phyloP scores from a whole-genome alignment of 2,888 invertebrate species.

The Pedicia rivosa region DNA sequence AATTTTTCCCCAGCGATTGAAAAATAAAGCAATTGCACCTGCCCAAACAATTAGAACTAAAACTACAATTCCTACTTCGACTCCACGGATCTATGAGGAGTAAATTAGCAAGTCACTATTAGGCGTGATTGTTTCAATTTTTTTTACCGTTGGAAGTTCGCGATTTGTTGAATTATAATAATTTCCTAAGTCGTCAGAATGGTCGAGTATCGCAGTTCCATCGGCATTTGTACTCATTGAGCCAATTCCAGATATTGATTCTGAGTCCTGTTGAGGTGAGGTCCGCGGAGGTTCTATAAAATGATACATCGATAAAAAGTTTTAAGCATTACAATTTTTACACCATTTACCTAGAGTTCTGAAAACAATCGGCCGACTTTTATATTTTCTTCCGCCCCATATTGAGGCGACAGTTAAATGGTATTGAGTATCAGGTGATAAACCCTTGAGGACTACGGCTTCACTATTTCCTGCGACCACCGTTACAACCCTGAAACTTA shows the following conservation, averaged over 20 bases:
- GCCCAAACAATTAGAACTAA: conserved; percentile 71
- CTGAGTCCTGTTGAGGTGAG: conserved; percentile 54
- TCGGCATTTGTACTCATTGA: conserved; percentile 11
- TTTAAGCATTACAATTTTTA: neutral
- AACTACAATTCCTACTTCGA: conserved; percentile 78
- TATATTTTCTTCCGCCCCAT: conserved; percentile 64
- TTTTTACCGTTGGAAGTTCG: conserved; percentile 27
- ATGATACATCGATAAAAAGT: conserved; percentile 11
- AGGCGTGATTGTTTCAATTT: conserved; percentile 12
- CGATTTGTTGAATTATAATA: conserved; percentile 21
- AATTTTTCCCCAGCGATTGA: conserved; percentile 81
- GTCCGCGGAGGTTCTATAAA: conserved; percentile 51
- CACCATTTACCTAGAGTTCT: conserved; percentile 57
- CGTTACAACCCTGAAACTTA: conserved; percentile 90
- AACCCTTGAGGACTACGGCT: conserved; percentile 64
- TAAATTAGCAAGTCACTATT: conserved; percentile 8
- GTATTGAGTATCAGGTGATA: conserved; percentile 76
- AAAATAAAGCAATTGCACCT: conserved; percentile 72
- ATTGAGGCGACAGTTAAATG: conserved; percentile 75
- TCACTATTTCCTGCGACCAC: conserved; percentile 81
- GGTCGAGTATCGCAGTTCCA: conserved; percentile 23
- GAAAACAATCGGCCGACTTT: conserved; percentile 78
- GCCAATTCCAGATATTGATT: conserved; percentile 30
- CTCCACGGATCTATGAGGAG: conserved; percentile 57
- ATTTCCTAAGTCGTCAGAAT: conserved; percentile 17